Evolutionary conservation across 2,888 invertebrate species (phyloP), one percentile per base, ranked within the genome.

Genomic region (Meloe dianella): DNA sequence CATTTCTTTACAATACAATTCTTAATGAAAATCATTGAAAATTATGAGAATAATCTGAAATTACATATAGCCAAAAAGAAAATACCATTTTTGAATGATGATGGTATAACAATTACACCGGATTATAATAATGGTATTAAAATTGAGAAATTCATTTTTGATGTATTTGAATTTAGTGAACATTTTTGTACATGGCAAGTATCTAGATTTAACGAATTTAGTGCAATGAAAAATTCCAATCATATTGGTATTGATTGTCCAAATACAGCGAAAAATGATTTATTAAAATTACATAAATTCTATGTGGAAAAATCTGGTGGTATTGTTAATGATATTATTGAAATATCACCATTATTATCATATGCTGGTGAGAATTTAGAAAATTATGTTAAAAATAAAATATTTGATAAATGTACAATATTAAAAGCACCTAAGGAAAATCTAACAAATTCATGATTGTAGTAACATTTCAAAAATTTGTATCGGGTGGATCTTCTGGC

Each of bases 61-160:
- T 87, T 97, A 62, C 99, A 99, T 80, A 91, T 97, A 0, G 99
- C 99, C 5, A 95, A 95, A 80, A 99, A 99, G 86, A 98, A 98
- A 85, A 97, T 99, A 71, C 92, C 97, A 10, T 20, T 9, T 0
- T 92, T 3, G 2, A 27, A 88, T 75, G 86, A 86, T 1, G 85
- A 88, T 14, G 94, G 95, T 5, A 85, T 89, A 27, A 86, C 89
- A 59, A 86, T 90, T 41, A 90, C 89, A 68, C 97, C 99, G 0
- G 87, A 89, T 0, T 88, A 89, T 70, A 92, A 96, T 0, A 99
- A 99, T 78, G 99, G 98, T 17, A 94, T 98, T 71, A 99, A 99
- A 86, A 92, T 99, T 85, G 99, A 99, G 81, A 99, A 98, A 83
- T 99, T 99, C 82, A 94, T 99, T 12, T 99, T 99, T 82, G 99